Evolutionary conservation across 2,113 vertebrate genomes (phyloP), one percentile per base, ranked within the genome.

Genomic region (Agapornis roseicollis): DNA sequence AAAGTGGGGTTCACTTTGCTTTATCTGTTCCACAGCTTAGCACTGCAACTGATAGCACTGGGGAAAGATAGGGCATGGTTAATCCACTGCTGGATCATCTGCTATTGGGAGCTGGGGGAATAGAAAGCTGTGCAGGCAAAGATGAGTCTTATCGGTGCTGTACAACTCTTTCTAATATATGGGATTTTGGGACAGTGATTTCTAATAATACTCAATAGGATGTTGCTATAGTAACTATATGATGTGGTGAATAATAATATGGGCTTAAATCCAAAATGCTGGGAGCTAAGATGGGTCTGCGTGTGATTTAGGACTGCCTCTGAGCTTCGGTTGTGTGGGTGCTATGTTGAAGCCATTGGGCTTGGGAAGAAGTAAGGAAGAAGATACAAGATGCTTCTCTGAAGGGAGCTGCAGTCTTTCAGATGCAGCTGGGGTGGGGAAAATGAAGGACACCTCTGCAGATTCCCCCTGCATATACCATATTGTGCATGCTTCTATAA

Each of bases 131-230:
- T 13, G 29, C 47, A 72, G 52, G 15, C 29, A 22, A 41, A 68
- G 52, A 44, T 69, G 70, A 31, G 37, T 81, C 37, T 65, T 42
- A 3, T 15, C 17, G 33, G 41, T 80, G 60, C 60, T 90, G 80
- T 61, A 74, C 35, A 73, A 6, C 18, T 92, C 69, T 42, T 92
- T 68, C 69, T 73, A 84, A 29, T n/a, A 35, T 23, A 76, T 65
- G 65, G 84, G 87, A 89, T 95, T 79, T 89, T 27, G 89, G 94
- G 90, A 42, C 50, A 39, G 72, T 33, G 56, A 76, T 89, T 93
- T 95, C 77, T 96, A 97, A 94, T 95, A 95, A 94, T 94, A 72
- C 80, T 89, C 89, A 91, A 95, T 96, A 91, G 74, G 78, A 8
- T 61, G 91, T 95, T 94, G 77, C 96, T 84, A 94, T 97, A 81